Evolutionary conservation across 2,797 vertebrate species (phyloP).

Genomic region (Meriones psammophilus): DNA sequence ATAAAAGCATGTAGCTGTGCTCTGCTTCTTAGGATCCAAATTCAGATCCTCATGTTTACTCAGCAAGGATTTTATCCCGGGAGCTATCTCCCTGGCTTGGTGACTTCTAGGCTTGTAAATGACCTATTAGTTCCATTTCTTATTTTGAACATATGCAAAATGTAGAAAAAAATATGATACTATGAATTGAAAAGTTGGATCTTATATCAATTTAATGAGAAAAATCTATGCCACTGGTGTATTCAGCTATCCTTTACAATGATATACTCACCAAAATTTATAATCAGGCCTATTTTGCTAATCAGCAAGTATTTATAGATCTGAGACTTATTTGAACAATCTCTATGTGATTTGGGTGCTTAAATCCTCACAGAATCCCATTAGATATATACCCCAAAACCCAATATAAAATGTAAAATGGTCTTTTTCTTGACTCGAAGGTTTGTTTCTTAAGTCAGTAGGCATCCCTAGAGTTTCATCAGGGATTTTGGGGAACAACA

Average conservation of each 20-base stretch:
- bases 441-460: not conserved
- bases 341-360: not conserved
- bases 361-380: not conserved
- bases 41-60: not conserved
- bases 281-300: not conserved
- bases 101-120: not conserved
- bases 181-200: not conserved
- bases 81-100: not conserved
- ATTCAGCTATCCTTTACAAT: not conserved
- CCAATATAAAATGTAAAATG: not conserved
- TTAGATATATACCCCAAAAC: not conserved
- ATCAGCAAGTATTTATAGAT: not conserved
- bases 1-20: too few relatives aligned
- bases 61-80: not conserved
- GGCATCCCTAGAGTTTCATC: constrained; percentile 27
- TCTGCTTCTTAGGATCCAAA: not conserved
- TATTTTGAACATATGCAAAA: constrained; percentile 2
- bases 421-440: not conserved
- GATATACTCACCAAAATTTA: not conserved
- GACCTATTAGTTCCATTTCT: not conserved
- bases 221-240: not conserved
- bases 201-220: constrained; percentile 10
- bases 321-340: not conserved
- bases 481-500: not conserved
- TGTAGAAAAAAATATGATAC: not conserved